Evolutionary conservation across 2,113 vertebrate species (phyloP), one percentile per base, ranked within the genome.

Genomic region (Proterorhinus semilunaris): DNA sequence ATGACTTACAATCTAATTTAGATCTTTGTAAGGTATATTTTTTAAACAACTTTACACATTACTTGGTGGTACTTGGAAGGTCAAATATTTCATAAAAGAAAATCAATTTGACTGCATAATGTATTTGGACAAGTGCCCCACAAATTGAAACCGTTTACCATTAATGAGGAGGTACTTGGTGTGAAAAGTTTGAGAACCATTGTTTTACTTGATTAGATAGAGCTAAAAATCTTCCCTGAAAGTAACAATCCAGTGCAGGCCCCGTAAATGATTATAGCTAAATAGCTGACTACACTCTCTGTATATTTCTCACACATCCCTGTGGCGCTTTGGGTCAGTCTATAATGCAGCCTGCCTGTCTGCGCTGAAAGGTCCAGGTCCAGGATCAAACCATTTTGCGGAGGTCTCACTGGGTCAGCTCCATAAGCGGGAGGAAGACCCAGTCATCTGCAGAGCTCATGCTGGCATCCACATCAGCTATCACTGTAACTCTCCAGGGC

Each of bases 341-440:
- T 54, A 47, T 79, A 70, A 72, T 27, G 16, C 75, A 52, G 64
- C 47, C 69, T 72, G 68, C 58, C 58, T 75, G 12, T 66, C 61
- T 13, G 61, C 11, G 68, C 68, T 72, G 66, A 69, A 62, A 61
- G 71, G 78, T 76, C 55, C 16, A 11, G 17, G 57, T 83, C 77
- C 61, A 58, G 73, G 79, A 75, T 85, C 84, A 82, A 83, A 78
- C 74, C 73, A 62, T 86, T 83, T 78, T 74, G 13, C 62, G 17
- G 5, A 27, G 71, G 64, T 80, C 72, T 63, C 15, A 21, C 48
- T 57, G 76, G 77, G 75, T 86, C 72, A 62, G 74, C 66, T 84
- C 63, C 81, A 78, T 80, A 65, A 69, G 72, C 64, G 84, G 78
- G 73, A 57, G 53, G 17, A 61, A 58, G 63, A 73, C 66, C 51